Conservation (phyloP, 2,888 invertebrate genomes). For the Acrobasis consociella region DNA sequence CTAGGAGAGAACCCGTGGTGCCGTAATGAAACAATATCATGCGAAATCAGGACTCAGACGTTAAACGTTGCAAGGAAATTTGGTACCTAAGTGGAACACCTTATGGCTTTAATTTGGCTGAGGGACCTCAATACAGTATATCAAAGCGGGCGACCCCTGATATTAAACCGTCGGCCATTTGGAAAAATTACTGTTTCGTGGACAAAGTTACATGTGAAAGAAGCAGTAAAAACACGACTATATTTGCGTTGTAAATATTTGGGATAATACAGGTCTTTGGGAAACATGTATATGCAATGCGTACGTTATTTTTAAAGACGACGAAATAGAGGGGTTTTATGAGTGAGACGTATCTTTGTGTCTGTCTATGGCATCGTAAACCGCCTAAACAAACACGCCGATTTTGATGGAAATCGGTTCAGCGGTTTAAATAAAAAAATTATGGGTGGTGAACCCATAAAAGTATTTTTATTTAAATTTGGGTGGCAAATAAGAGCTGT, state of each 20-base stretch:
- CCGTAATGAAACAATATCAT: conserved; percentile 57
- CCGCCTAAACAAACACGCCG: no score
- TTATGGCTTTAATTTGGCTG: conserved; percentile 58
- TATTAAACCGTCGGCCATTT: conserved; percentile 51
- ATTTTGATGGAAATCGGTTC: no score
- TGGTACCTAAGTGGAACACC: conserved; percentile 54
- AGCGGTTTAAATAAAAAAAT: no score
- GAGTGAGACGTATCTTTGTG: no score
- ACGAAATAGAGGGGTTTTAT: no score
- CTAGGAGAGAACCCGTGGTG: conserved; percentile 33
- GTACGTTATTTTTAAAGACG: background rate
- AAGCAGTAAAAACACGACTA: conserved; percentile 29
- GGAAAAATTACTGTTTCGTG: conserved; percentile 46
- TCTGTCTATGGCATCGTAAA: no score
- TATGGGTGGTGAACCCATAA: no score
- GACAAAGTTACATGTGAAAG: conserved; percentile 39
- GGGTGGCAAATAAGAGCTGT: no score
- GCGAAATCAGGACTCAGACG: conserved; percentile 48
- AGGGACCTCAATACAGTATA: conserved; percentile 47
- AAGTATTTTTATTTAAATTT: no score
- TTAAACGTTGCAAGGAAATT: conserved; percentile 21
- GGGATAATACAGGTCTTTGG: background rate
- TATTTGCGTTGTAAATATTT: conserved; percentile 16
- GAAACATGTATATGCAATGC: background rate
- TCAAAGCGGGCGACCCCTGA: conserved; percentile 45